A percentile compares a stretch with the other conserved stretches of the same genome.
These are phyloP conservation scores for Cynoglossus semilaevis DNA, from an alignment of 2,113 vertebrate species.

Conservation along the genomic window DNA sequence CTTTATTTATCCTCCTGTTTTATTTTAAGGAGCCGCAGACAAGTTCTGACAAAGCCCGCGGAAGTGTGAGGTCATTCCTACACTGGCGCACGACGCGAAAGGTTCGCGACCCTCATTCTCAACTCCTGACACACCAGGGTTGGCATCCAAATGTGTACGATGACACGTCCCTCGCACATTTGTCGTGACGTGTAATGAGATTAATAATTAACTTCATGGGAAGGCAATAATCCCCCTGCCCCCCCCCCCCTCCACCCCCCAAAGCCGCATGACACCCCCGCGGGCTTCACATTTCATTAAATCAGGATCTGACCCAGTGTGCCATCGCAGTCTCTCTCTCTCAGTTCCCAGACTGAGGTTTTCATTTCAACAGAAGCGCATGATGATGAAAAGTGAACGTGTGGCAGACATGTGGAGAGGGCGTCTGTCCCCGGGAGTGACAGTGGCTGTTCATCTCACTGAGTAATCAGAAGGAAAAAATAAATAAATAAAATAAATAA, in stretches of 20 bases:
- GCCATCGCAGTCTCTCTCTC: slow-evolving; percentile 44
- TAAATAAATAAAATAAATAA: no score
- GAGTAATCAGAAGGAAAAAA: slow-evolving; percentile 3
- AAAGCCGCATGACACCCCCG: slow-evolving; percentile 49
- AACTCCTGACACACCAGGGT: slow-evolving; percentile 22
- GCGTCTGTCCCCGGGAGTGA: slow-evolving; percentile 35
- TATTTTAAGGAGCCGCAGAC: slow-evolving; percentile 48
- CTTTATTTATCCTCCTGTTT: slow-evolving; percentile 10
- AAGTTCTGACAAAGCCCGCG: slow-evolving; percentile 63
- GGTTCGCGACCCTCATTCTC: slow-evolving; percentile 17
- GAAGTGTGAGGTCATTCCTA: slow-evolving; percentile 52
- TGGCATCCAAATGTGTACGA: slow-evolving; percentile 27
- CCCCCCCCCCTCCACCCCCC: no score
- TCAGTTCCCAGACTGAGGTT: slow-evolving; percentile 26
- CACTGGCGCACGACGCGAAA: slow-evolving; percentile 18
- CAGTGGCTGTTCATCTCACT: slow-evolving; percentile 14
- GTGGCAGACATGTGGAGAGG: slow-evolving; percentile 44
- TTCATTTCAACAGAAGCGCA: slow-evolving; percentile 13
- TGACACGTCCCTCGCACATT: slow-evolving; percentile 12
- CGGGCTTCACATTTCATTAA: slow-evolving; percentile 61
- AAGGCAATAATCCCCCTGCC: slow-evolving; percentile 54
- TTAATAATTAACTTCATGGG: slow-evolving; percentile 61
- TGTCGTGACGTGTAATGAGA: slow-evolving; percentile 44
- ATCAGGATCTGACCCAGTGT: slow-evolving; percentile 55
- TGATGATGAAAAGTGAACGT: slow-evolving; percentile 28